Evolutionary conservation across 2,888 invertebrate genomes (phyloP).

Genomic region (Baronia brevicornis): DNA sequence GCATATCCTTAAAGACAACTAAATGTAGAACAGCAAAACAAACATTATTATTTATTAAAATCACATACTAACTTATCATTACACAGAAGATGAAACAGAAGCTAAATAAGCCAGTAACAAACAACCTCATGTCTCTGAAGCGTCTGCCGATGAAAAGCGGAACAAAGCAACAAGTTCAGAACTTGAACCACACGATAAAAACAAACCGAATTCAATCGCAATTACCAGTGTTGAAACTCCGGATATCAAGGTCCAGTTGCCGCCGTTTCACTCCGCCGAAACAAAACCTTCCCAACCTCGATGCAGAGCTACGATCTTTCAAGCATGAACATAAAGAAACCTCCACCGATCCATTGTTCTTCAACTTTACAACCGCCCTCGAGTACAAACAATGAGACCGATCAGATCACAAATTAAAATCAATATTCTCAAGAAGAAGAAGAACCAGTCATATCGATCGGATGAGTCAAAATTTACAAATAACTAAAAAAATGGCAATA

Average conservation of each 20-base stretch:
- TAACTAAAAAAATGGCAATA: too few relatives aligned
- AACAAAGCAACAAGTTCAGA: not conserved
- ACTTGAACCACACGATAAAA: conserved; percentile 8
- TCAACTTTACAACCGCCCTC: not conserved
- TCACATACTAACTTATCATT: too few relatives aligned
- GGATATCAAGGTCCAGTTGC: conserved; percentile 73
- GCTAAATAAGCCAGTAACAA: too few relatives aligned
- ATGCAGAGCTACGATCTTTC: conserved; percentile 22
- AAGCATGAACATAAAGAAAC: conserved; percentile 26
- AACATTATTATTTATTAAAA: too few relatives aligned
- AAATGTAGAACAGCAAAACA: too few relatives aligned
- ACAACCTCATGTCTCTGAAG: too few relatives aligned
- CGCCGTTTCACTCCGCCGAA: conserved; percentile 61
- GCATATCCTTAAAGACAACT: too few relatives aligned
- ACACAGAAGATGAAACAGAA: too few relatives aligned
- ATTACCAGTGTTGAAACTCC: conserved; percentile 47
- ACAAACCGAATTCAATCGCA: conserved; percentile 3
- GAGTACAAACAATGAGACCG: not conserved
- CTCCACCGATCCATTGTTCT: conserved; percentile 17
- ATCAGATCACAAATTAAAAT: not conserved
- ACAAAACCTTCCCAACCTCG: conserved; percentile 41
- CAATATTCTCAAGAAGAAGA: not conserved
- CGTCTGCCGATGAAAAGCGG: too few relatives aligned
- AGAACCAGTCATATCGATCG: too few relatives aligned
- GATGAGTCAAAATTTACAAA: too few relatives aligned